Conservation (phyloP, 2,113 vertebrate genomes). For the Tyto alba region DNA sequence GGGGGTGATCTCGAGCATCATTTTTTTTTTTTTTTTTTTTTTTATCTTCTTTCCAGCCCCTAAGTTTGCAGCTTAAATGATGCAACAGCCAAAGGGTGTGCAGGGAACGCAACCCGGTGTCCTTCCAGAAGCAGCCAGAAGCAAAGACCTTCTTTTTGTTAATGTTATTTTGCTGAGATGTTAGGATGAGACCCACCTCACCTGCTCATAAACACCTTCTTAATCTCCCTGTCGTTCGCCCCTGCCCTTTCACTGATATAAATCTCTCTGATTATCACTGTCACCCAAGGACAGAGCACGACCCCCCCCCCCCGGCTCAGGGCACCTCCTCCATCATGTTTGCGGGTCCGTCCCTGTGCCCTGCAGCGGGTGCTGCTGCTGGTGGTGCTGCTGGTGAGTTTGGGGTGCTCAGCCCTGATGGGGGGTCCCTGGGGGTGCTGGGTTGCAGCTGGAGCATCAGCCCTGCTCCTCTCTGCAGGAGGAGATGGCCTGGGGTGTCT, state of each 20-base stretch:
- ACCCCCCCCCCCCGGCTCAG: neutral
- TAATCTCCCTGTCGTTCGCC: neutral
- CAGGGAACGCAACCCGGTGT: rapidly evolving
- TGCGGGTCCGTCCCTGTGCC: neutral
- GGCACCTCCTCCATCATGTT: rapidly evolving
- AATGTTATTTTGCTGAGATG: rapidly evolving
- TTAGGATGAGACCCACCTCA: neutral
- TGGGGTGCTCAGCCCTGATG: neutral
- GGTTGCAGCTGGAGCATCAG: no score
- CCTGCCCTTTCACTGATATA: neutral
- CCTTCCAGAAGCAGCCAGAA: neutral
- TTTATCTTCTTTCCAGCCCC: no score
- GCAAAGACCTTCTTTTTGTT: no score
- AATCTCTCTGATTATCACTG: neutral
- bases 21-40: no score
- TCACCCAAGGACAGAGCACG: neutral
- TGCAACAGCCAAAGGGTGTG: neutral
- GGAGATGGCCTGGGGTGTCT: neutral
- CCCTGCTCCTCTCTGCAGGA: neutral
- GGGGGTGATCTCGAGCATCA: neutral
- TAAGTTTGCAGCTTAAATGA: neutral
- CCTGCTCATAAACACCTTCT: neutral
- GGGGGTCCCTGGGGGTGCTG: neutral
- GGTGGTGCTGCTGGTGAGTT: rapidly evolving
- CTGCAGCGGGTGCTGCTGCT: neutral